Base-by-base conservation (phyloP, 2,113 vertebrate genomes). In the Otus sunia region DNA sequence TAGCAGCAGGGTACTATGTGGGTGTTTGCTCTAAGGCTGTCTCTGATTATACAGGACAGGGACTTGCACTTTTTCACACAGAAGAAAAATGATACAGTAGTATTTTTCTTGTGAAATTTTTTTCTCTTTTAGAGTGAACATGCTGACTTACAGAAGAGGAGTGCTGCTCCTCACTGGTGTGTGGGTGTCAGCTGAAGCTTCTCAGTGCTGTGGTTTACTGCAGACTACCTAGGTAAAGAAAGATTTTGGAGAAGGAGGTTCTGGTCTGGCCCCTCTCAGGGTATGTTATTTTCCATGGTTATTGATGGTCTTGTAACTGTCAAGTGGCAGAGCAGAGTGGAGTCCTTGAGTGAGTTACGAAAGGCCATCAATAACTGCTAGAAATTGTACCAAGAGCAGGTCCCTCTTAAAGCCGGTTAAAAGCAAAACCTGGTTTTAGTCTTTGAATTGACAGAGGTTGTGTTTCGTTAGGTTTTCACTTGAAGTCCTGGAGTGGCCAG, bases 21-120 rank as follows among this genome's bases (percentile, higher is more conserved):
- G 91, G 95, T 92, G 94, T 94, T 97, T 96, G 87, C 87, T 97
- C 72, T 66, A 72, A 96, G 93, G 76, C 93, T 96, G 80, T 92
- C 76, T 92, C 89, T 95, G 79, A 93, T 94, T 95, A 59, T 78
- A 89, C 92, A 94, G 92, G 94, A 93, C 80, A 96, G 71, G 76
- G 93, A 86, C 83, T 96, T 3, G 19, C 86, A 92, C 92, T 96
- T 97, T 97, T 95, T 93, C 79, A 79, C 79, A 55, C n/a, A 74
- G 64, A 73, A 93, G 39, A 55, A 91, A 83, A 47, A 69, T 3
- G 39, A 75, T 88, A 88, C 49, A 41, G 83, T 96, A 95, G 86
- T 86, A 67, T 86, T 95, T 96, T 96, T 90, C 80, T 66, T 75
- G 63, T 39, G 22, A 47, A 41, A 4, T 75, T 87, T 66, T 92